A percentile compares a stretch with the other conserved stretches of the same genome.
Conservation (phyloP, 2,113 vertebrate species). For the Pongo abelii region DNA sequence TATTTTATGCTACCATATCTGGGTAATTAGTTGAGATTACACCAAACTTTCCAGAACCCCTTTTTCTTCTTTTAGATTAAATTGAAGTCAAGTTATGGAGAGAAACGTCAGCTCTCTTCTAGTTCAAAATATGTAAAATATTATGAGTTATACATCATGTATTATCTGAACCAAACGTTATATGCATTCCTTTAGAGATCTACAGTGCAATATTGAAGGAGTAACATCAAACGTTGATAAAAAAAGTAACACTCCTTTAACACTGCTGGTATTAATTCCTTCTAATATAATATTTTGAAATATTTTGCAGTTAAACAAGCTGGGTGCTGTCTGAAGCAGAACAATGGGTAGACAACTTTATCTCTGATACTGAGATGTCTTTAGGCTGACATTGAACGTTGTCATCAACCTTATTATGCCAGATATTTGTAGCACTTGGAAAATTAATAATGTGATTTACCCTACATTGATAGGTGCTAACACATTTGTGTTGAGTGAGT, state of each 20-base stretch:
- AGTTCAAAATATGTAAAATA: background rate
- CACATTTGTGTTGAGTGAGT: background rate
- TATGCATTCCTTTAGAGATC: background rate
- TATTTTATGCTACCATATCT: background rate
- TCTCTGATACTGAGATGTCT: background rate
- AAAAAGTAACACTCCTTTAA: background rate
- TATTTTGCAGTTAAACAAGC: background rate
- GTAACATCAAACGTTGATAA: background rate
- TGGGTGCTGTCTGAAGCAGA: background rate
- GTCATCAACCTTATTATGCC: background rate
- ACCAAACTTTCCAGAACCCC: background rate
- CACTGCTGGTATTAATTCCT: background rate
- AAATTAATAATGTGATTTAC: slow-evolving; percentile 22
- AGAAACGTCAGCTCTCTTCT: background rate
- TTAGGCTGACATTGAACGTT: slow-evolving; percentile 12
- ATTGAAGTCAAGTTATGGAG: background rate
- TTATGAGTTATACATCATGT: background rate
- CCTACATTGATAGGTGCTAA: background rate
- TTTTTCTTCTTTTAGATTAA: background rate
- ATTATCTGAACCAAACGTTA: background rate
- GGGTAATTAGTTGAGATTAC: background rate
- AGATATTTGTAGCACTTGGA: background rate
- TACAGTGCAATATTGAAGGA: background rate
- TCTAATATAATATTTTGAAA: background rate
- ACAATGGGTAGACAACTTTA: background rate